Conservation (phyloP, 2,113 vertebrate species). For the Herpetotheres cachinnans region DNA sequence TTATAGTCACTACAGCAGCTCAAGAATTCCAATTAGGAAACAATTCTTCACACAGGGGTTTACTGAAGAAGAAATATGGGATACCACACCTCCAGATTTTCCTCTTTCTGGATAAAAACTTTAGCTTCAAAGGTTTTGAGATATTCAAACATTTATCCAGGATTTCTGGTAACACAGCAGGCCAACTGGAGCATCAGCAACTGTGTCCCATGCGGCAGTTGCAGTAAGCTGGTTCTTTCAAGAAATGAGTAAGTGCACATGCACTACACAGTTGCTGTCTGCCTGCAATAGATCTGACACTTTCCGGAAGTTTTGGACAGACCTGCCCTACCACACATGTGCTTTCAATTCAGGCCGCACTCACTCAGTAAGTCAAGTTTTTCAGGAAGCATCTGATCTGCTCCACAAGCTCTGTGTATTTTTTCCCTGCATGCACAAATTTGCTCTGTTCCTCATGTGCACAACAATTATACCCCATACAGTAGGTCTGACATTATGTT, state of each 20-base stretch:
- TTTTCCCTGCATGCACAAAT: background rate
- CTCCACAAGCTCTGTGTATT: background rate
- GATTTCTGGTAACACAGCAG: background rate
- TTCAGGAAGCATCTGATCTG: background rate
- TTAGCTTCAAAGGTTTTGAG: background rate
- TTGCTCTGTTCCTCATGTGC: background rate
- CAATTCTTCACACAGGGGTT: background rate
- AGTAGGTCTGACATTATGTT: background rate
- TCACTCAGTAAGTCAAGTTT: background rate
- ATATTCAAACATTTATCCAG: background rate
- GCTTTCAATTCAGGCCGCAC: background rate
- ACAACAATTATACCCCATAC: background rate
- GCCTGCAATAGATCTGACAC: background rate
- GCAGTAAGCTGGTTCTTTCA: background rate
- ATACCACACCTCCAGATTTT: background rate
- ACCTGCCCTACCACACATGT: background rate
- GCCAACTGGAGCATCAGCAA: background rate
- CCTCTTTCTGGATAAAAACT: background rate
- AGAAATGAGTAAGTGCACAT: background rate
- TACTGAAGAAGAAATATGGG: background rate
- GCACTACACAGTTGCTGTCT: background rate
- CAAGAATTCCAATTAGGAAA: background rate
- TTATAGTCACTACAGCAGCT: background rate
- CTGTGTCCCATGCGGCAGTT: rapidly evolving
- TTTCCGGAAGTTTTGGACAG: background rate